Evolutionary conservation across 1,140 invertebrate species (phyloP).

Genomic region (Bicyclus anynana): DNA sequence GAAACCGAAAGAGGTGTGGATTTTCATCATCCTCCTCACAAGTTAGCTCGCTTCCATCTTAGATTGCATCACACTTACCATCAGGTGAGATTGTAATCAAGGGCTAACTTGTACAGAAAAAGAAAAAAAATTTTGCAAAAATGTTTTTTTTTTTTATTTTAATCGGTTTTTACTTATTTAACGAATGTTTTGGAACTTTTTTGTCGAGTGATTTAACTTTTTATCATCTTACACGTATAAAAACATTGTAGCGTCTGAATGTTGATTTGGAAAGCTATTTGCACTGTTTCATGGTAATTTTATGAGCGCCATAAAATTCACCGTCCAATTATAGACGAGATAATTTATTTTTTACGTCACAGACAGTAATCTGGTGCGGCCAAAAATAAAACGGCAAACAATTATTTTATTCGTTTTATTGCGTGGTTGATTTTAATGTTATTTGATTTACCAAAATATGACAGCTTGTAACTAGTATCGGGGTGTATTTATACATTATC

Average conservation of each 20-base stretch:
- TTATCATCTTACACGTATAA: neutral
- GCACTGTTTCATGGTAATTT: slow-evolving; percentile 61
- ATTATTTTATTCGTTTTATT: slow-evolving; percentile 32
- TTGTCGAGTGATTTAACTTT: neutral
- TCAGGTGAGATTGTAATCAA: no score
- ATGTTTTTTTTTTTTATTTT: no score
- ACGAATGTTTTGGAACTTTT: neutral
- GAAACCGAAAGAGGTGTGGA: no score
- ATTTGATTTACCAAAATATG: neutral
- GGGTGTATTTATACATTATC: no score
- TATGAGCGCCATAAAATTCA: slow-evolving; percentile 58
- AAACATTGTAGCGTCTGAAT: slow-evolving; percentile 29
- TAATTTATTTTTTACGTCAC: slow-evolving; percentile 56
- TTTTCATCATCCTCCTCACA: no score
- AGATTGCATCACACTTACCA: no score
- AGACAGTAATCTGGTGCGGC: slow-evolving; percentile 40
- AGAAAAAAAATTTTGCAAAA: no score
- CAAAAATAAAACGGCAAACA: slow-evolving; percentile 42
- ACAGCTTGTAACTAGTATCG: no score
- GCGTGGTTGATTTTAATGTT: slow-evolving; percentile 4
- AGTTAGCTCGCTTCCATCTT: no score
- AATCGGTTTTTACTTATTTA: no score
- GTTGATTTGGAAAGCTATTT: slow-evolving; percentile 59
- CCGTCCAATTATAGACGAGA: slow-evolving; percentile 54
- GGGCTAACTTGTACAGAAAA: no score